Evolutionary conservation across 92 coral and sea anemone species (phyloP), one percentile per base, ranked within the genome.

Genomic region (Micromussa lordhowensis): DNA sequence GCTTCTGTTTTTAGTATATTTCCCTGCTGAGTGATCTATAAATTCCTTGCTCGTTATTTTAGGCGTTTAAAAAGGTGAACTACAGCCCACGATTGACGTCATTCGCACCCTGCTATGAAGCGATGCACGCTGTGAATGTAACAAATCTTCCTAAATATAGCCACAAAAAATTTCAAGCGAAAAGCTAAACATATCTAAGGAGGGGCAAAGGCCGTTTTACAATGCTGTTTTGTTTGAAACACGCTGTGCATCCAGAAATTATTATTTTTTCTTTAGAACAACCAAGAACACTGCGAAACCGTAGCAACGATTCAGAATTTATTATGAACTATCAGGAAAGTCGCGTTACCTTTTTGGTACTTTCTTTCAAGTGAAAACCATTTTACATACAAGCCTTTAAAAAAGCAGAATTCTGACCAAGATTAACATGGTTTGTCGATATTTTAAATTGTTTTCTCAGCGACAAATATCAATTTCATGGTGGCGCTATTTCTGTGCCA

Each of bases 41-140:
- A 73, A 73, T 73, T 73, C 78, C 14, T 73, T 73, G 28, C 53
- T 24, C 17, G 18, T 72, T 26, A 31, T 26, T 66, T 26, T 66
- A 58, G 64, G 75, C 21, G 19, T 73, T 35, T 17, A 18, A 34
- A 32, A 15, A 18, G 19, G 78, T 22, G 49, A 38, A 34, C 51
- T 34, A 16, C 29, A 73, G 18, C 49, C 78, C 53, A 73, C 78
- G 49, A 73, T 34, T 36, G 78, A 73, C 78, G 78, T 73, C 77
- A 73, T 72, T 34, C 14, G 9, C 10, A 44, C 51, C 15, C 49
- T 32, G 78, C 3, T 4, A 9, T 73, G 44, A 73, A 3, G 22
- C 11, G 21, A 9, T 7, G 15, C 78, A 18, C 13, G 34, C n/a
- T 21, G 49, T 73, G 78, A 36, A 38, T 11, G 78, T 4, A 73